Percentiles rank a stretch among this genome's conserved stretches.
Evolutionary conservation across 2,113 vertebrate species (phyloP).

Genomic region (Oxygymnocypris stewartii): DNA sequence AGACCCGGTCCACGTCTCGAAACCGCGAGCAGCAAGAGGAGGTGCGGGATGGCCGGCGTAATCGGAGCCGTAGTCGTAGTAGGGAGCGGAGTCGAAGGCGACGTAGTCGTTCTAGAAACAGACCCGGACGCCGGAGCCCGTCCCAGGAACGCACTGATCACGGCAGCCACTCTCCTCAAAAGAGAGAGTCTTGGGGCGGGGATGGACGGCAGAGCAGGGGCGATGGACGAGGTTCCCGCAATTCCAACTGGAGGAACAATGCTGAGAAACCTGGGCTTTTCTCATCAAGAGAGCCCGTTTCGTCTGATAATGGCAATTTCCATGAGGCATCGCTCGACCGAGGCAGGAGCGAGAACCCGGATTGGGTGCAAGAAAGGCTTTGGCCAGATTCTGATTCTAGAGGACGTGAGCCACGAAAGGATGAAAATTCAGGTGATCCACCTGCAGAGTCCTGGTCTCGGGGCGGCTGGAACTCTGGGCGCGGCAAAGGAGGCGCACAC

Average conservation of each 20-base stretch:
- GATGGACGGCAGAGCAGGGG: constrained; percentile 55
- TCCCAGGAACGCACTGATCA: constrained; percentile 79
- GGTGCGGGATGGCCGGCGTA: constrained; percentile 63
- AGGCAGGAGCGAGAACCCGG: constrained; percentile 82
- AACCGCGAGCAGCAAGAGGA: constrained; percentile 78
- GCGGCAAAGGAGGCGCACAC: constrained; percentile 69
- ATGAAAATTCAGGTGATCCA: constrained; percentile 79
- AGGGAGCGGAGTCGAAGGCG: constrained; percentile 78
- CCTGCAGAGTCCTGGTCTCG: constrained; percentile 79
- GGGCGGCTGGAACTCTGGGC: constrained; percentile 75
- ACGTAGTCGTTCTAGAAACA: constrained; percentile 78
- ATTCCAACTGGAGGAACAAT: constrained; percentile 80
- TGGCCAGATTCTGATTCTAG: constrained; percentile 74
- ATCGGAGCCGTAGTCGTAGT: constrained; percentile 79
- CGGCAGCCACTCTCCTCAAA: constrained; percentile 81
- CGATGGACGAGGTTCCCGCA: constrained; percentile 54
- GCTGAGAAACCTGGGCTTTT: constrained; percentile 76
- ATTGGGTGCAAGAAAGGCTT: constrained; percentile 88
- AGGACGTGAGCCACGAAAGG: constrained; percentile 80
- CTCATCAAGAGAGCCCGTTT: constrained; percentile 74
- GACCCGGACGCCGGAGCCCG: constrained; percentile 75
- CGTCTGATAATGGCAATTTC: constrained; percentile 65
- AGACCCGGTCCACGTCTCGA: constrained; percentile 76
- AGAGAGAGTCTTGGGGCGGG: constrained; percentile 79
- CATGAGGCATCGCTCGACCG: constrained; percentile 78